Conservation (phyloP, 2,888 invertebrate genomes). For the Andrena marginata region DNA sequence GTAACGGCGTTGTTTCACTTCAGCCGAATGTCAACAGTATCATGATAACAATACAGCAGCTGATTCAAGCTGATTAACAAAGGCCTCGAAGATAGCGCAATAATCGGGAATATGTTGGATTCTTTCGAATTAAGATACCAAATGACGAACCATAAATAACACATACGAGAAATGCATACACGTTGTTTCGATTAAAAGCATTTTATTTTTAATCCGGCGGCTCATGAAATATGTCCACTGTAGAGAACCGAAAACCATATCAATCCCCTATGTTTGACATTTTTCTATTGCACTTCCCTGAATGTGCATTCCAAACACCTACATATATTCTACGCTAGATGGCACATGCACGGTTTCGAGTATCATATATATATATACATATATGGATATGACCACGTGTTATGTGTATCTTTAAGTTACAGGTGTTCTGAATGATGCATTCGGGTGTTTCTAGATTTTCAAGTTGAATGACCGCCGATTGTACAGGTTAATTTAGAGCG, state of each 20-base stretch:
- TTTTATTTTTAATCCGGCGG: conserved; percentile 22
- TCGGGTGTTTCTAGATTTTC: no score
- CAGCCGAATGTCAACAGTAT: conserved; percentile 47
- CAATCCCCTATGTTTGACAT: conserved; percentile 12
- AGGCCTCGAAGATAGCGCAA: conserved; percentile 13
- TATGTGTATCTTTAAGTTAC: no score
- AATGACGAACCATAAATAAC: not conserved
- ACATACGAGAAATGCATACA: not conserved
- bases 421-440: no score
- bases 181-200: conserved; percentile 17
- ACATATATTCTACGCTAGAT: conserved; percentile 28
- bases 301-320: conserved; percentile 11
- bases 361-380: no score
- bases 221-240: conserved; percentile 12
- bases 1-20: conserved; percentile 17
- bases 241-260: conserved; percentile 17
- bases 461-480: no score
- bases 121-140: not conserved
- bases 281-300: conserved; percentile 20
- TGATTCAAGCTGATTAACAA: conserved; percentile 34
- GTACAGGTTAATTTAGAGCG: no score
- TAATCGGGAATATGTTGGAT: conserved; percentile 10
- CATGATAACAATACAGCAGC: conserved; percentile 30
- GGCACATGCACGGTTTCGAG: conserved; percentile 7
- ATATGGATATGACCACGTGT: no score